A percentile compares a stretch with the other conserved stretches of the same genome.
phyloP scores from a whole-genome alignment of 2,888 invertebrate species.

The Phortica magna region DNA sequence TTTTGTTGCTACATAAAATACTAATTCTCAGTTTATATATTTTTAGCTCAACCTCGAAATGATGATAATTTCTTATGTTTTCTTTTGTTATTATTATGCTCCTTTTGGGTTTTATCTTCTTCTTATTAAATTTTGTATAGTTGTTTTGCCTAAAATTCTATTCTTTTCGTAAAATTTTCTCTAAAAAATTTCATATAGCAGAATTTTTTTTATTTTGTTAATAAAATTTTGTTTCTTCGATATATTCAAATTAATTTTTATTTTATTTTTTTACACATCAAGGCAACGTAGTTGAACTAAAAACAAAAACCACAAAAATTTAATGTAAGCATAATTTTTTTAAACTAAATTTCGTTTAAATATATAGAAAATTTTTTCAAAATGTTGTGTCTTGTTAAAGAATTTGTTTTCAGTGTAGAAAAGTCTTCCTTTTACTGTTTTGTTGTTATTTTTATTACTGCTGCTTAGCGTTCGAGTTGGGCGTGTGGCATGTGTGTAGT shows the following conservation, averaged over 20 bases:
- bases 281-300: slow-evolving; percentile 55
- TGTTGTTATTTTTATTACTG: background rate
- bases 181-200: slow-evolving; percentile 76
- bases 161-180: slow-evolving; percentile 70
- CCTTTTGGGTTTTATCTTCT: slow-evolving; percentile 43
- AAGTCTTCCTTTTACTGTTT: background rate
- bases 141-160: slow-evolving; percentile 57
- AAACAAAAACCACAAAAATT: slow-evolving; percentile 35
- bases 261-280: slow-evolving; percentile 55
- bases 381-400: too few species aligned
- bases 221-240: slow-evolving; percentile 39
- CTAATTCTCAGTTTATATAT: background rate
- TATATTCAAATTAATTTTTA: slow-evolving; percentile 39
- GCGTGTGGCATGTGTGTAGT: too few species aligned
- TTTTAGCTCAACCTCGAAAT: slow-evolving; percentile 24
- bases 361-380: slow-evolving; percentile 27
- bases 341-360: slow-evolving; percentile 39
- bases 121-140: slow-evolving; percentile 51
- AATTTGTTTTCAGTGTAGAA: background rate
- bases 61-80: background rate
- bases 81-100: background rate
- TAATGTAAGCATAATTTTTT: slow-evolving; percentile 32
- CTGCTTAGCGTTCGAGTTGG: too few species aligned
- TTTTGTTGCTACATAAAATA: slow-evolving; percentile 29
- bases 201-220: slow-evolving; percentile 44